Evolutionary conservation across 1,140 invertebrate genomes (phyloP), one percentile per base, ranked within the genome.

Genomic region (Penaeus indicus): DNA sequence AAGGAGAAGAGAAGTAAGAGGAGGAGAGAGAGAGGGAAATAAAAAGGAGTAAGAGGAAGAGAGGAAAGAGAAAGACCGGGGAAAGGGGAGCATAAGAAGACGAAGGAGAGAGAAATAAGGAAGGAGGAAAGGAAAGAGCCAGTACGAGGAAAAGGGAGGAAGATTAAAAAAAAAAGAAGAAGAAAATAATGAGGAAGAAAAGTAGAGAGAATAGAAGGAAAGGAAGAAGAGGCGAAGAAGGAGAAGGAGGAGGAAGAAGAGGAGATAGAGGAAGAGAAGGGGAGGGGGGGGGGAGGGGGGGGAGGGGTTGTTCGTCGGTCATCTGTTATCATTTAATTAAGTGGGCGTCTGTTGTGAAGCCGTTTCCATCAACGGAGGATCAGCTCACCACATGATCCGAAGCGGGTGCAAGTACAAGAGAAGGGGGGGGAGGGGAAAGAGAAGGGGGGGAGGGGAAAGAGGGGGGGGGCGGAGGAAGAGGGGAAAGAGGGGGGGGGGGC

Each of bases 221-320:
- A 38, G 61, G 77, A 79, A 60, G 25, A 60, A 79, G 77, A 79
- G 13, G 54, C 11, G 61, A 42, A 79, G 77, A 47, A 54, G 60
- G 77, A 79, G 77, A 42, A 32, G 60, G 32, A 79, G 77, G 60
- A 32, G 38, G n/a, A 42, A 38, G 60, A 32, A 47, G 77, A 42
- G 32, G 38, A 32, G 47, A 32, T n/a, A n/a, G 60, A 32, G 38
- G 77, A 78, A n/a, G 77, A 16, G 78, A 47, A 42, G n/a, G 22
- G 18, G 22, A 19, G 42, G 61, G 16, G 78, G 19, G 63, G n/a
- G 10, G 4, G 27, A 19, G n/a, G 60, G 13, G 32, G n/a, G 69
- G 3, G n/a, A 27, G 69, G 38, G 38, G 69, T 54, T 54, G 54
- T 54, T 54, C 54, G 54, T 16, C 54, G 54, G 54, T 54, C 54